These are phyloP conservation scores for Sebastes diploproa DNA, from an alignment of 2,797 vertebrate genomes.

Conservation along the genomic window DNA sequence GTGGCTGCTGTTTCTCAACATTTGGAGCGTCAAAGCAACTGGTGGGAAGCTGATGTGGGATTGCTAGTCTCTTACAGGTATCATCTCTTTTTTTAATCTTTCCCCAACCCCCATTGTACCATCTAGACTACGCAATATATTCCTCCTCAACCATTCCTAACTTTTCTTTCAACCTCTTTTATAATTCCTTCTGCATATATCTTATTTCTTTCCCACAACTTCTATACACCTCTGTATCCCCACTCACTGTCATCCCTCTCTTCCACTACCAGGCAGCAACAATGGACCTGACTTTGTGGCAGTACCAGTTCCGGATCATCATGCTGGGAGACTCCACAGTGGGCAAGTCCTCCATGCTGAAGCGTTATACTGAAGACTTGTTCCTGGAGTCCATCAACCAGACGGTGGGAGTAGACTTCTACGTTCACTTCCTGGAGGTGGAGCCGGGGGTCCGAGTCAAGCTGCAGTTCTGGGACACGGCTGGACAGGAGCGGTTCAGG, in stretches of 20 bases:
- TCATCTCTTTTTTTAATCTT: neutral
- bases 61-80: neutral
- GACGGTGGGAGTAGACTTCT: constrained; percentile 90
- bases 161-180: neutral
- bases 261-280: neutral
- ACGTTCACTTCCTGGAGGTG: constrained; percentile 88
- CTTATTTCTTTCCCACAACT: neutral
- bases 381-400: constrained; percentile 85
- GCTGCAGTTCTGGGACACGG: constrained; percentile 92
- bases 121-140: neutral
- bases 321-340: constrained; percentile 90
- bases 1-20: constrained; percentile 62
- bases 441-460: constrained; percentile 85
- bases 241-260: neutral
- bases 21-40: constrained; percentile 17
- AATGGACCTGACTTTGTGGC: constrained; percentile 87
- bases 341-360: constrained; percentile 89
- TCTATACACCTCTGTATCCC: neutral
- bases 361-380: constrained; percentile 85
- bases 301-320: constrained; percentile 91
- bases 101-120: neutral
- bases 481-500: constrained; percentile 91
- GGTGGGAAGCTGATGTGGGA: constrained; percentile 17
- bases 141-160: neutral
- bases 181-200: neutral